phyloP scores from a whole-genome alignment of 2,113 vertebrate species.

The Lasiurus borealis region DNA sequence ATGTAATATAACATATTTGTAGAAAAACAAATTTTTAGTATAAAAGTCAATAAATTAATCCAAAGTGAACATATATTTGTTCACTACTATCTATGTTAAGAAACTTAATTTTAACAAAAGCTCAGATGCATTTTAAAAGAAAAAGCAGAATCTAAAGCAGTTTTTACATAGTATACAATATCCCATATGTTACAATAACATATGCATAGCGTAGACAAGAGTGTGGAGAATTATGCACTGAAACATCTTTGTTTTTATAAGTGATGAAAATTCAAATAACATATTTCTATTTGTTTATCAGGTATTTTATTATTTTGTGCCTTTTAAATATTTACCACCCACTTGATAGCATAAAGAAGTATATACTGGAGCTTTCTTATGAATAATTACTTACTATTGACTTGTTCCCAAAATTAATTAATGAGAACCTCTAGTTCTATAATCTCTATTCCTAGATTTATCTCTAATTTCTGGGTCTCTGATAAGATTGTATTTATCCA shows the following conservation, averaged over 20 bases:
- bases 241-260: background rate
- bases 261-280: background rate
- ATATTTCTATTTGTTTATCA: background rate
- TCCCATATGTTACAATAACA: background rate
- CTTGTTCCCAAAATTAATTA: background rate
- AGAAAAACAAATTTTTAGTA: background rate
- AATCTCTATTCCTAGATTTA: background rate
- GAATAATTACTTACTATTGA: background rate
- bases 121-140: background rate
- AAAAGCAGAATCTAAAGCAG: background rate
- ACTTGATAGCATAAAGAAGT: background rate
- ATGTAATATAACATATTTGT: background rate
- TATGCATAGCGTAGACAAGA: background rate
- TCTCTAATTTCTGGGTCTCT: background rate
- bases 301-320: background rate
- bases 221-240: background rate
- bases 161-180: background rate
- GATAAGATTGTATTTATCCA: background rate
- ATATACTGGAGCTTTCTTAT: background rate
- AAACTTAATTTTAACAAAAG: background rate
- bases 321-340: background rate
- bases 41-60: background rate
- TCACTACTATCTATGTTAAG: background rate
- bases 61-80: background rate
- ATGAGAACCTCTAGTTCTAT: background rate